Base-by-base conservation (phyloP, 37 sponge, comb jelly and placozoan species). In the Hormiphora californensis region DNA sequence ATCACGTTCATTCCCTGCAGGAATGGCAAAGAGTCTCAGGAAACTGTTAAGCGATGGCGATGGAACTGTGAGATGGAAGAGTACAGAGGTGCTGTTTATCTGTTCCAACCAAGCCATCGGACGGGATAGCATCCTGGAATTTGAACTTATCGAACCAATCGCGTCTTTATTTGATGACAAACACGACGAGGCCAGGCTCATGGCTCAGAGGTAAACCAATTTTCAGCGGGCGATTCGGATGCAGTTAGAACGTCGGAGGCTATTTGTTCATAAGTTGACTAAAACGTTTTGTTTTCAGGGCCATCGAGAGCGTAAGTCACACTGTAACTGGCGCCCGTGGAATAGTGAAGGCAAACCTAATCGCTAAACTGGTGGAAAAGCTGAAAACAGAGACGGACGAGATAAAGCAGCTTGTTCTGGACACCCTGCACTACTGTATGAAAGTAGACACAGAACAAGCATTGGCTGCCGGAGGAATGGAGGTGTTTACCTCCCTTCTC, bases 391-490 rank as follows among this genome's bases (percentile, higher is more conserved):
- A 90, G 57, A 57, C 59, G 1, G 86, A 86, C 62, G 86, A 86
- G 9, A 86, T 86, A 7, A 55, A 57, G 92, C 88, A 90, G 53
- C 43, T 94, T 39, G 88, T 92, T 5, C 63, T 96, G 51, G 90
- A 91, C 63, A 92, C 93, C 31, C 87, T 96, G 3, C 93, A 96
- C 91, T 93, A 91, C 91, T 96, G 96, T 55, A 89, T 93, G 86
- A 57, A 61, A 9, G 91, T 90, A 51, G 91, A 92, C 85, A 89
- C 96, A 1, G 36, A 40, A 21, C 90, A 88, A 54, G 96, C 91
- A 0, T 86, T 96, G 32, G 40, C 73, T 30, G 90, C 91, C 73
- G 54, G 53, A 0, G 89, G 93, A 27, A 93, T 96, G 87, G 63
- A 59, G 32, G 87, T 88, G 21, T 88, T 90, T 32, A 85, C 85